Conservation (phyloP, 2,113 vertebrate species). For the Crotalus horridus region DNA sequence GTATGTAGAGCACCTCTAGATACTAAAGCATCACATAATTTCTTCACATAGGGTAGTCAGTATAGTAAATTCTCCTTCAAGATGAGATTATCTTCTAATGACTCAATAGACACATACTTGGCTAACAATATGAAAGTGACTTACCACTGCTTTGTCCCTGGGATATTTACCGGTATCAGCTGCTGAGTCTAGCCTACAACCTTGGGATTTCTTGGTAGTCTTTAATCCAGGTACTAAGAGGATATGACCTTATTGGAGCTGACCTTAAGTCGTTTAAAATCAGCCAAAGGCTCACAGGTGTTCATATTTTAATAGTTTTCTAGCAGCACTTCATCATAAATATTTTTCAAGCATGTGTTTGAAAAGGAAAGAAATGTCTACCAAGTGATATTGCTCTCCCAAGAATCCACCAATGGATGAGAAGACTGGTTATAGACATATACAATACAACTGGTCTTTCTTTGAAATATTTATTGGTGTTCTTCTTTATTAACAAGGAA, state of each 20-base stretch:
- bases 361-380: neutral
- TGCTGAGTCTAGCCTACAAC: neutral
- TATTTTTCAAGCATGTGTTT: neutral
- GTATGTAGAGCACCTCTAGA: neutral
- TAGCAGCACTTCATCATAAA: neutral
- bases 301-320: neutral
- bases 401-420: neutral
- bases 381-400: neutral
- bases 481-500: neutral
- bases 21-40: neutral
- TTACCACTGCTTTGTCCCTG: neutral
- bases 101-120: neutral
- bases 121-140: neutral
- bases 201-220: neutral
- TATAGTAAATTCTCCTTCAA: neutral
- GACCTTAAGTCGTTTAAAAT: neutral
- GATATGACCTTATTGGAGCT: neutral
- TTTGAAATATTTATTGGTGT: neutral
- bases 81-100: neutral
- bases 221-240: neutral
- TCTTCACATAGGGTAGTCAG: neutral
- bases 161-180: neutral
- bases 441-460: neutral
- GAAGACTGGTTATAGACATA: neutral
- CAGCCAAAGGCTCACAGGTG: neutral